Evolutionary conservation across 2,888 invertebrate species (phyloP).

Genomic region (Cantharis lateralis): DNA sequence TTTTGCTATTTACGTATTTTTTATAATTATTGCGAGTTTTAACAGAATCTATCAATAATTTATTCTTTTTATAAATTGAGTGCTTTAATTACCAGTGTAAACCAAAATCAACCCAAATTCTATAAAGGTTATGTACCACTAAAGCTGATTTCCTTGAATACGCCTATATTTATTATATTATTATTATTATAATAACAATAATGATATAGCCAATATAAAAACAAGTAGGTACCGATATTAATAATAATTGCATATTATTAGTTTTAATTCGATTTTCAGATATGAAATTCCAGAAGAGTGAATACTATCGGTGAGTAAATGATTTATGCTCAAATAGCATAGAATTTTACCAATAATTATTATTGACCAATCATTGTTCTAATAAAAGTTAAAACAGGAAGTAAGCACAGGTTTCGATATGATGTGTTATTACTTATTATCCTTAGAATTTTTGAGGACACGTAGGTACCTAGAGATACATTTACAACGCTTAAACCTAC

Average conservation of each 20-base stretch:
- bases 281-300: background rate
- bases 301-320: background rate
- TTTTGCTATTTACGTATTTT: background rate
- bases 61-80: background rate
- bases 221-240: background rate
- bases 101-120: background rate
- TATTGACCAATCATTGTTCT: background rate
- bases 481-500: no score
- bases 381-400: background rate
- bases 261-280: background rate
- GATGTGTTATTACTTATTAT: no score
- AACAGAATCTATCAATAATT: background rate
- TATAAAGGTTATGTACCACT: background rate
- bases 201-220: background rate
- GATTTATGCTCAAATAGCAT: background rate
- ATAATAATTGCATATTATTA: background rate
- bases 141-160: slow-evolving; percentile 10
- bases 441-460: no score
- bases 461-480: no score
- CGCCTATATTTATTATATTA: background rate
- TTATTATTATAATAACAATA: background rate
- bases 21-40: background rate
- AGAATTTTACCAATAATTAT: background rate
- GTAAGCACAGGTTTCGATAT: background rate
- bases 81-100: background rate